These are phyloP conservation scores for Chrysodeixis includens DNA, from an alignment of 2,888 invertebrate genomes.

Conservation along the genomic window DNA sequence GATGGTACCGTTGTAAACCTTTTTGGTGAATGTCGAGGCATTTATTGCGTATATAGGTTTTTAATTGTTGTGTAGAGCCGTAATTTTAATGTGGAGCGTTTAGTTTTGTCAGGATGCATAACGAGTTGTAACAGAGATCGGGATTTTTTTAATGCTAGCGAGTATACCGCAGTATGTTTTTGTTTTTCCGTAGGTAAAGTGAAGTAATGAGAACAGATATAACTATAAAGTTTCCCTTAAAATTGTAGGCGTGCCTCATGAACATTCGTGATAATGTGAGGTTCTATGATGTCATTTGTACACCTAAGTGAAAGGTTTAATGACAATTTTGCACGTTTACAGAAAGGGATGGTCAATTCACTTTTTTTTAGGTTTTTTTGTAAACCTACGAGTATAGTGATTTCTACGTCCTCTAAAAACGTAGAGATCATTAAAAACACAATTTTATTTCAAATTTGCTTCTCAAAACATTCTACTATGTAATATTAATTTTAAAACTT, in stretches of 20 bases:
- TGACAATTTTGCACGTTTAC: not conserved
- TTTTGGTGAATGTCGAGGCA: conserved; percentile 6
- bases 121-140: not conserved
- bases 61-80: not conserved
- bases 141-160: too few species aligned
- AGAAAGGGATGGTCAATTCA: too few species aligned
- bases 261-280: not conserved
- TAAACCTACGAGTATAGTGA: too few species aligned
- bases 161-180: not conserved
- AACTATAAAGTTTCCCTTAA: not conserved
- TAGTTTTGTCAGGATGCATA: not conserved
- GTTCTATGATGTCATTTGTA: not conserved
- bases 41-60: not conserved
- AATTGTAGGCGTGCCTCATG: not conserved
- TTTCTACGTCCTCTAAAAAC: too few species aligned
- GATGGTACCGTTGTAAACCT: conserved; percentile 26
- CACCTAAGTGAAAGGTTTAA: not conserved
- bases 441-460: too few species aligned
- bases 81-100: conserved; percentile 17
- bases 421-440: too few species aligned
- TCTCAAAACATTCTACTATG: too few species aligned
- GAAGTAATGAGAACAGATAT: not conserved
- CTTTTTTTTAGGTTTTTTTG: too few species aligned
- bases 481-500: too few species aligned
- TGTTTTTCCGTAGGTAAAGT: not conserved